Evolutionary conservation across 2,113 vertebrate genomes (phyloP), one percentile per base, ranked within the genome.

Genomic region (Drymodes brunneopygia): DNA sequence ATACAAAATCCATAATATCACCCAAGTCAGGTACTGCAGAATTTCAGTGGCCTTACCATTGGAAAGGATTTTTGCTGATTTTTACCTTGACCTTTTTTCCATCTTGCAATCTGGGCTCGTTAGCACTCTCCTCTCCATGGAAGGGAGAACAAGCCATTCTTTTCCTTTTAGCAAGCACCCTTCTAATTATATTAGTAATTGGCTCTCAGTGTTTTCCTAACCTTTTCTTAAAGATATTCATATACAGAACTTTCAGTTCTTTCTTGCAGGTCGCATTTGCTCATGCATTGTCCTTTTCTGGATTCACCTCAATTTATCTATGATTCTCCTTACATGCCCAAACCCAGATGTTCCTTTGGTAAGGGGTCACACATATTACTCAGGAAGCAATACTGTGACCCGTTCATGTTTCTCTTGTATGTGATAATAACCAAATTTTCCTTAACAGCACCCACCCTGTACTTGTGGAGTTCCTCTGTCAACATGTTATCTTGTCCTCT

Each of bases 391-490:
- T 47, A 77, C 2, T 44, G 18, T 78, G n/a, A 86, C 15, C 5
- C 4, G 21, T 47, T 77, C 13, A 7, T 14, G 12, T 65, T 84
- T 78, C 18, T 57, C 5, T 57, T 81, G 13, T 44, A 45, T 27
- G 42, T 79, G 36, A 40, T 67, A 77, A 64, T 24, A 56, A 20
- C 4, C 4, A 56, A 47, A 9, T 16, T 31, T 77, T 81, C 18
- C 21, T 42, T 66, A 53, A 29, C 3, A 27, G 6, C 2, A 1
- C 15, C 1, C 9, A n/a, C 3, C 1, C 9, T 29, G 4, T 40
- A 36, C 4, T 40, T 61, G 3, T 36, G 23, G 31, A 57, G 8
- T 45, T 85, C 33, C 9, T 77, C 7, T 38, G 27, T 56, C 40
- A 77, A 14, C 6, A 4, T 20, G 4, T 23, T 73, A 61, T 5